These are phyloP conservation scores for Deilephila elpenor DNA, from an alignment of 2,888 invertebrate species.

Conservation along the genomic window DNA sequence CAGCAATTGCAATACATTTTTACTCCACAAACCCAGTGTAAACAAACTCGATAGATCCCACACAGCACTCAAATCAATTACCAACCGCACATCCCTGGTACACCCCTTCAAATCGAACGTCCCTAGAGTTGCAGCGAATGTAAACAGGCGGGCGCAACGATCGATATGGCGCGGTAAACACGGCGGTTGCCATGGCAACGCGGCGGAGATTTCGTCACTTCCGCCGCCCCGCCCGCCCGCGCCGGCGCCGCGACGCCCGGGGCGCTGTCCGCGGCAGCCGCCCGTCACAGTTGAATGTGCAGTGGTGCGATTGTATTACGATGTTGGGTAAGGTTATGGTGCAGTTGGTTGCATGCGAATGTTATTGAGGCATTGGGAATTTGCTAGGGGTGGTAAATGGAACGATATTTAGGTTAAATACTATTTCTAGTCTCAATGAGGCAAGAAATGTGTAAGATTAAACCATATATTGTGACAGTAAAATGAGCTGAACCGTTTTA, in stretches of 20 bases:
- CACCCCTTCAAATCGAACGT: constrained; percentile 11
- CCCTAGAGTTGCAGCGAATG: constrained; percentile 55
- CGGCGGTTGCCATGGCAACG: constrained; percentile 79
- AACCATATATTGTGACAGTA: no score
- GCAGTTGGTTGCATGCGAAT: neutral
- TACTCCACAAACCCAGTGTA: neutral
- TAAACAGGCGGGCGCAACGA: constrained; percentile 74
- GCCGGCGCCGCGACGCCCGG: constrained; percentile 44
- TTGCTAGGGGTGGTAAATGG: no score
- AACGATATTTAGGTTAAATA: no score
- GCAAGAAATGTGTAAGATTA: no score
- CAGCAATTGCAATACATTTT: neutral
- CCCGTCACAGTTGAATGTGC: constrained; percentile 40
- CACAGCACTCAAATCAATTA: constrained; percentile 4
- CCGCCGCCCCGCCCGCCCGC: constrained; percentile 47
- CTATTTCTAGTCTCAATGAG: no score
- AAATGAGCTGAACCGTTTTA: no score
- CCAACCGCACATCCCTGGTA: neutral
- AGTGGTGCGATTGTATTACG: neutral
- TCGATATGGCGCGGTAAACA: constrained; percentile 83
- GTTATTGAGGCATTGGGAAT: no score
- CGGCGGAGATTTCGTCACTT: constrained; percentile 73
- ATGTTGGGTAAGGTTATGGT: constrained; percentile 5
- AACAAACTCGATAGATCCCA: neutral
- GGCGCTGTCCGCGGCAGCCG: constrained; percentile 61